Base-by-base conservation (phyloP, 2,888 invertebrate species). In the Amphimallon solstitiale region DNA sequence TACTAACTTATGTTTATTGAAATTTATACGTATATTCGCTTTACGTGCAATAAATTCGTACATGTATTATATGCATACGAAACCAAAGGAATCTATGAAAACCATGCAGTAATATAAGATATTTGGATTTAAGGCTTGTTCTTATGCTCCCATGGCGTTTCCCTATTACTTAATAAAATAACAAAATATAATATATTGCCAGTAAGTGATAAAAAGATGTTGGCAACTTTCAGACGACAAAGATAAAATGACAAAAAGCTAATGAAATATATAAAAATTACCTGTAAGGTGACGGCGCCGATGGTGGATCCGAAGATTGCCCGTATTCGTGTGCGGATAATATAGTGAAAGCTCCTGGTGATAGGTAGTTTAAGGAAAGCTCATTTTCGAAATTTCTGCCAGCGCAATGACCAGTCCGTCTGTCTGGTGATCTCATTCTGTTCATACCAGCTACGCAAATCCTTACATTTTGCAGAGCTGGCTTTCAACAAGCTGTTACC, bases 291-390 rank as follows among this genome's bases (percentile, higher is more conserved):
- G 76, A 74, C 6, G 81, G 80, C n/a, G 80, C 79, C 14, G 73
- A 60, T 10, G 82, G 79, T 5, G 82, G 80, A 66, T 80, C 79
- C 10, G 75, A 74, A 21, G 71, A 76, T n/a, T 76, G 74, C 17
- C 74, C 75, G n/a, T 69, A 71, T 48, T 75, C 74, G n/a, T 81
- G 79, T 29, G 80, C 77, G 9, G 80, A 79, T 38, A 83, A 67
- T 0, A 83, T 76, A 1, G 81, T 82, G 70, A 83, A 82, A 10
- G 82, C 80, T 43, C 81, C 82, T 2, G 82, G 82, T 12, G 80
- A 74, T 49, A 81, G 68, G 66, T 81, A 81, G 62, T 77, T 74
- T 65, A 81, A 73, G 40, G 77, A 75, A 60, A 80, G 71, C 65
- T 82, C 81, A 48, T 77, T 76, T 69, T 81, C 79, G 61, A 76